Base-by-base conservation (phyloP, 2,888 invertebrate genomes). In the Abrostola tripartita region DNA sequence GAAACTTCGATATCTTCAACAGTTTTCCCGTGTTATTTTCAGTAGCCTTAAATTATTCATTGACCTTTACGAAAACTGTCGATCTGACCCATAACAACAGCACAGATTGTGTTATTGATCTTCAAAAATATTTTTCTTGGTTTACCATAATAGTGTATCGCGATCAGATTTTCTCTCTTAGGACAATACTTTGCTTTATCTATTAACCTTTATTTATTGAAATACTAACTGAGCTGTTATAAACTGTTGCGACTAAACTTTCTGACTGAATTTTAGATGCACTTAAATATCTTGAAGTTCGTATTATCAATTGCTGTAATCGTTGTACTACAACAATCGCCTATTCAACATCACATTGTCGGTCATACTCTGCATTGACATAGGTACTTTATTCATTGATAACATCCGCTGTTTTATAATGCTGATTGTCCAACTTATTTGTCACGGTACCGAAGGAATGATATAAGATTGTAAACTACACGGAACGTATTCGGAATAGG, bases 351-450 rank as follows among this genome's bases (percentile, higher is more conserved):
- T 36, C 24, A 41, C 35, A 38, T 12, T 37, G 52, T 41, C 41
- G 37, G 14, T 5, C 9, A 49, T 51, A 53, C 24, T 6, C 9
- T 49, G 35, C 12, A 8, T 8, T 12, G 14, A 24, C 50, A 37
- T 36, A 50, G 14, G 24, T 35, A 11, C 37, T 58, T 67, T 50
- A 63, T 61, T 63, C 65, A 73, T 79, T 79, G 77, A 66, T 54
- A 66, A 60, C 75, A 75, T 79, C 79, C 80, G 79, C 58, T 69
- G 42, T 65, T 63, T 68, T 71, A 63, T 75, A 66, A 62, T 57
- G 44, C 35, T 40, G 52, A 42, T 51, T 53, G 56, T 8, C 6
- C 51, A 47, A 41, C 11, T 41, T 62, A 62, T 62, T 47, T 75
- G 66, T 71, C 44, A 36, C 8, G 47, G 40, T 11, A 38, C n/a